These are phyloP conservation scores for Stomorhina lunata DNA, from an alignment of 2,888 invertebrate genomes.

Conservation along the genomic window DNA sequence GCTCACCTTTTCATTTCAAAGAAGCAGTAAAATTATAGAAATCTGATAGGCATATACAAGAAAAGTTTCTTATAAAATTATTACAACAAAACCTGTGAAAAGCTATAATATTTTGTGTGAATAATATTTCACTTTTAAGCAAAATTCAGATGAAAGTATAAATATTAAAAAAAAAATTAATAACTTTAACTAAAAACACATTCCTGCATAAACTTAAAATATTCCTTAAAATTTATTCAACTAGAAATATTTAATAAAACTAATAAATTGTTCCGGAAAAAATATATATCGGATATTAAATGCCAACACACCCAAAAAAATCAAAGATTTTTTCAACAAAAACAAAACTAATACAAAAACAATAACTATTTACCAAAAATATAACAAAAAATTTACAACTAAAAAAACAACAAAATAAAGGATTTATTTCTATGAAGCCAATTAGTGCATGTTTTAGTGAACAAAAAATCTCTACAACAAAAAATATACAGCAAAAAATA, in stretches of 20 bases:
- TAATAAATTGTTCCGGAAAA: not conserved
- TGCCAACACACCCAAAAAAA: not conserved
- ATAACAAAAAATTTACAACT: no score
- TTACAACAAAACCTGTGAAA: no score
- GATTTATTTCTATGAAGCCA: slow-evolving; percentile 26
- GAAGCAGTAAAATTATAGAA: not conserved
- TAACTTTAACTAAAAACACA: not conserved
- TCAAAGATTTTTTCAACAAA: not conserved
- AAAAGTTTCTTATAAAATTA: no score
- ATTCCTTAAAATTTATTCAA: not conserved
- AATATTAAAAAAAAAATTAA: not conserved
- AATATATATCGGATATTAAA: not conserved
- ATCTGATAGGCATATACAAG: not conserved
- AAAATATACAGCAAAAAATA: not conserved
- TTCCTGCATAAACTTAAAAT: not conserved
- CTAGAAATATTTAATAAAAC: not conserved
- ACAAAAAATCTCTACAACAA: not conserved
- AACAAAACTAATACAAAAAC: not conserved
- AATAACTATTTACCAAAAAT: not conserved
- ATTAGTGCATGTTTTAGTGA: slow-evolving; percentile 17
- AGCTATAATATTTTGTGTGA: no score
- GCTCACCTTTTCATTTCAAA: no score
- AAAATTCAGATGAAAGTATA: not conserved
- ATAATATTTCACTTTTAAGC: no score
- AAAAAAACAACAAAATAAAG: not conserved